Conservation (phyloP, 2,888 invertebrate species). For the Agrenia bidenticulata region DNA sequence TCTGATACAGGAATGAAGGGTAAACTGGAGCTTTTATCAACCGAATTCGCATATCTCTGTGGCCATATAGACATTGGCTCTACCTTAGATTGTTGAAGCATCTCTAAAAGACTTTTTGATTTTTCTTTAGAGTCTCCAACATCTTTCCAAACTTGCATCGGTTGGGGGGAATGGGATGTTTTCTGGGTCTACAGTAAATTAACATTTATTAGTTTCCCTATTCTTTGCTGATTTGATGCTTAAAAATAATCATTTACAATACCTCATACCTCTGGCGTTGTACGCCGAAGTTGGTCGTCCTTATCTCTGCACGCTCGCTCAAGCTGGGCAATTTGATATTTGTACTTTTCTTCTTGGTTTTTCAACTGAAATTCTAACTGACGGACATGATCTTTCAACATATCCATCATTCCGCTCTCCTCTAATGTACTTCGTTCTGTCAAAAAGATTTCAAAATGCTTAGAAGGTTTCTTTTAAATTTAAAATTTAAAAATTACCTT, state of each 20-base stretch:
- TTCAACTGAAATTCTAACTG: slow-evolving; percentile 56
- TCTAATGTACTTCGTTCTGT: slow-evolving; percentile 45
- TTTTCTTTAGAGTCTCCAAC: slow-evolving; percentile 22
- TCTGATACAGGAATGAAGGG: slow-evolving; percentile 44
- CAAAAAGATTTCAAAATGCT: not conserved
- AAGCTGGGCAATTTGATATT: slow-evolving; percentile 28
- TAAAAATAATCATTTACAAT: not conserved
- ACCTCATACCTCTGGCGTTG: not conserved
- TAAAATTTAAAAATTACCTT: too few relatives aligned
- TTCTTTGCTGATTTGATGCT: not conserved
- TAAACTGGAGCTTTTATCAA: slow-evolving; percentile 44
- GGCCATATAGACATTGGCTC: slow-evolving; percentile 39
- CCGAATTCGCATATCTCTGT: slow-evolving; percentile 30
- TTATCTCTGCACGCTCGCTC: not conserved
- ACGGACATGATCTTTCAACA: slow-evolving; percentile 37
- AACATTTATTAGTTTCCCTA: not conserved
- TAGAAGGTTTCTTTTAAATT: too few relatives aligned
- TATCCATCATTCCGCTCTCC: slow-evolving; percentile 40
- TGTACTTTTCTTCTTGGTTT: slow-evolving; percentile 44
- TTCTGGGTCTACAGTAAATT: not conserved
- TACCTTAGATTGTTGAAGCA: slow-evolving; percentile 35
- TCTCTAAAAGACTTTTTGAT: slow-evolving; percentile 42
- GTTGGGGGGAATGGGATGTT: slow-evolving; percentile 1
- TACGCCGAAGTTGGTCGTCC: not conserved
- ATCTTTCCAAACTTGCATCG: slow-evolving; percentile 17